Evolutionary conservation across 2,888 invertebrate species (phyloP).

Genomic region (Sarcophaga rosellei): DNA sequence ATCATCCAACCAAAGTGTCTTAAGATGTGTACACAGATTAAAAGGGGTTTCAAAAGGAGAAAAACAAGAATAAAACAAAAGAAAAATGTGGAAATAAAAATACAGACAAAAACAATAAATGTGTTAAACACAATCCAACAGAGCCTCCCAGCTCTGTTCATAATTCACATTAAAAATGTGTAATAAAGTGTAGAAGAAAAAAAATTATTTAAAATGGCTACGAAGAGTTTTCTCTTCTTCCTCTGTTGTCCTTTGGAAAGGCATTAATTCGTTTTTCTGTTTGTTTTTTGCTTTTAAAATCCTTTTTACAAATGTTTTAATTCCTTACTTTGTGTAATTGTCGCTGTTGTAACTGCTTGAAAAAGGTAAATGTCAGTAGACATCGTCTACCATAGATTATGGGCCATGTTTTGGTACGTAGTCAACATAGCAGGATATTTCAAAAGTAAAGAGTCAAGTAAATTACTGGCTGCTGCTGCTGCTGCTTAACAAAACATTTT

Average conservation of each 20-base stretch:
- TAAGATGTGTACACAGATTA: constrained; percentile 53
- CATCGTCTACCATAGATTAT: constrained; percentile 29
- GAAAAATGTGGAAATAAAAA: constrained; percentile 9
- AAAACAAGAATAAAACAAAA: neutral
- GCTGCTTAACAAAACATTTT: neutral
- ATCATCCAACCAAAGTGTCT: constrained; percentile 42
- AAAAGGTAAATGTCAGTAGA: constrained; percentile 55
- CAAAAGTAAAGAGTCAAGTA: neutral
- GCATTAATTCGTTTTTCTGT: neutral
- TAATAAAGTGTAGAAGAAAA: neutral
- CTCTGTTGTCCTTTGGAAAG: no score
- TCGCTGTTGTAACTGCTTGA: constrained; percentile 28
- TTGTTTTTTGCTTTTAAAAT: neutral
- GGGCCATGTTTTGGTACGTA: neutral
- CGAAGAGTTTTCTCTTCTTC: neutral
- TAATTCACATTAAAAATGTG: constrained; percentile 37
- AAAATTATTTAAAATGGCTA: neutral
- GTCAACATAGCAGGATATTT: neutral
- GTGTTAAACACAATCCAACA: constrained; percentile 34
- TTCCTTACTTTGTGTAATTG: constrained; percentile 13
- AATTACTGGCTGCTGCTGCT: neutral
- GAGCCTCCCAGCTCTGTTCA: neutral
- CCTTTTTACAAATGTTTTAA: neutral
- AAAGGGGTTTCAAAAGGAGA: constrained; percentile 24
- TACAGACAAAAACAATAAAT: constrained; percentile 34